Base-by-base conservation (phyloP, 2,797 vertebrate species). In the Synaphobranchus kaupii region DNA sequence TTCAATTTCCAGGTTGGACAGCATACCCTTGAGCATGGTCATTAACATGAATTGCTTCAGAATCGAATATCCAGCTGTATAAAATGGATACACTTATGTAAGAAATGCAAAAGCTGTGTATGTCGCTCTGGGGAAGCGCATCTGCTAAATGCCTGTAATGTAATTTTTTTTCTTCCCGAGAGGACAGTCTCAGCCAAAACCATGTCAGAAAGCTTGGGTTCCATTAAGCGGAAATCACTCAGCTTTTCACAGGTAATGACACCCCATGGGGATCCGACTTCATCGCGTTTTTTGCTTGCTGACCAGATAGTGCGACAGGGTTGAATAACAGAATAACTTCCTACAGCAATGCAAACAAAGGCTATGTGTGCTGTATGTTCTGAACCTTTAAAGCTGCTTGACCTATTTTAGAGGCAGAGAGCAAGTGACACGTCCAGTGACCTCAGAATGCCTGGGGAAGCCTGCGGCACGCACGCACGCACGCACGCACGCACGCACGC, bases 391-490 rank as follows among this genome's bases (percentile, higher is more conserved):
- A 80, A 47, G 39, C 39, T 10, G 71, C 31, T 48, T 80, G 76
- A 80, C 76, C 44, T 4, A 5, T 39, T 88, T 84, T 76, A 87
- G 50, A 89, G 88, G 15, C 87, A 78, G 56, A 66, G 60, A 88
- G 48, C 44, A 87, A 91, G 90, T 86, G 86, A 91, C 87, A 91
- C 6, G 1, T 92, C 80, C 83, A 76, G 86, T 84, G 88, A 87
- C 85, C 89, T 91, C 81, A 63, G 15, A 80, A 47, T 48, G 76
- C 76, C 39, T 47, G 13, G 39, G 5, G 31, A 17, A 34, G 12
- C 82, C 85, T 82, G 85, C 88, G 90, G 90, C 93, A 89, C 48
- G 90, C 78, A 28, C 80, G 39, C 39, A 39, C 39, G 39, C 39
- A 39, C 39, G 39, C 39, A 39, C 39, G 39, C 39, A 39, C 39